phyloP scores from a whole-genome alignment of 1,140 invertebrate genomes.

The Scaptomyza montana region DNA sequence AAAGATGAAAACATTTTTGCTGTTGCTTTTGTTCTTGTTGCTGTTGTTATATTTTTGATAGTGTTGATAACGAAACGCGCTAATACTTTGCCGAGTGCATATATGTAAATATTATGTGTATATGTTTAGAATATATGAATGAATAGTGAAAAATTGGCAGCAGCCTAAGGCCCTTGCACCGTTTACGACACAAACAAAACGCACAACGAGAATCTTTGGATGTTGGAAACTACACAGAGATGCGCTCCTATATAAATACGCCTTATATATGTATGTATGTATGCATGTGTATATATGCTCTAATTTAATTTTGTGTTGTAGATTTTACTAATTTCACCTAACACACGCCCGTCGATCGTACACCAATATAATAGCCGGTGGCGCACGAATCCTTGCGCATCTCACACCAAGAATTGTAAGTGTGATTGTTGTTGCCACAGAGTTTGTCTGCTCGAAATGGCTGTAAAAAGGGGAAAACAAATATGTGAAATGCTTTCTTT shows the following conservation, averaged over 20 bases:
- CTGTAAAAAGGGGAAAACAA: slow-evolving; percentile 1
- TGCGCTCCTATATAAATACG: slow-evolving; percentile 32
- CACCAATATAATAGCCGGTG: slow-evolving; percentile 91
- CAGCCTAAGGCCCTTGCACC: slow-evolving; percentile 46
- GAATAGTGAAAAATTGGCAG: slow-evolving; percentile 39
- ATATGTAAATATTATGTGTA: slow-evolving; percentile 6
- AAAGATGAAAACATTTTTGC: slow-evolving; percentile 24
- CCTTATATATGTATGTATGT: slow-evolving; percentile 29
- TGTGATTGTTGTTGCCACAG: slow-evolving; percentile 92
- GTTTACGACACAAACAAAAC: slow-evolving; percentile 51
- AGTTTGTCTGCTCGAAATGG: slow-evolving; percentile 83
- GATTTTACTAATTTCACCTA: slow-evolving; percentile 54
- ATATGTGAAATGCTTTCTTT: background rate
- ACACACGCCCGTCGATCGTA: slow-evolving; percentile 87
- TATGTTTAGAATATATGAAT: slow-evolving; percentile 37
- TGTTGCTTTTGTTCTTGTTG: background rate
- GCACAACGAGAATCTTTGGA: slow-evolving; percentile 79
- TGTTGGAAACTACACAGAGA: slow-evolving; percentile 65
- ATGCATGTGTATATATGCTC: slow-evolving; percentile 19
- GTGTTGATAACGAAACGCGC: slow-evolving; percentile 40
- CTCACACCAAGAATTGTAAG: slow-evolving; percentile 94
- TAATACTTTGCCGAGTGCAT: slow-evolving; percentile 61
- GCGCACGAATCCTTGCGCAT: slow-evolving; percentile 93
- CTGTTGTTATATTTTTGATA: slow-evolving; percentile 36
- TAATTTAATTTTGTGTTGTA: slow-evolving; percentile 23